A percentile compares a stretch with the other conserved stretches of the same genome.
Evolutionary conservation across 1,140 invertebrate species (phyloP).

Genomic region (Zaprionus gabonicus): DNA sequence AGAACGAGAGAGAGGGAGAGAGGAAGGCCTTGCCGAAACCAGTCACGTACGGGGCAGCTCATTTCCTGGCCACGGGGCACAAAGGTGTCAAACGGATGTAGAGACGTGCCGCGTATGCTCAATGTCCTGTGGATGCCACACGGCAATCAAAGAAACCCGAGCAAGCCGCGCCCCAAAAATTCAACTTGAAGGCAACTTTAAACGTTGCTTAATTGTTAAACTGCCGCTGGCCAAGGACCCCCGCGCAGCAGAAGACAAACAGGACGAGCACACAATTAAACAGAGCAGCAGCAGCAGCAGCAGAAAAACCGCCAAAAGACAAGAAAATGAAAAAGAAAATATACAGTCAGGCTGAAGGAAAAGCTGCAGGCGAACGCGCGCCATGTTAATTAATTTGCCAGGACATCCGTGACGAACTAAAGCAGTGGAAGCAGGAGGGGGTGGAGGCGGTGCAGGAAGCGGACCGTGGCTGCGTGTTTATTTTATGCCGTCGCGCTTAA

Average conservation of each 20-base stretch:
- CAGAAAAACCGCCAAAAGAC: slow-evolving; percentile 43
- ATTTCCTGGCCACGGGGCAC: slow-evolving; percentile 73
- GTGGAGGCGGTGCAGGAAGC: slow-evolving; percentile 12
- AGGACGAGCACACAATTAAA: slow-evolving; percentile 61
- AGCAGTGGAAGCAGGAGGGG: background rate
- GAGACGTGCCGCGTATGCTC: slow-evolving; percentile 75
- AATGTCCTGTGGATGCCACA: slow-evolving; percentile 55
- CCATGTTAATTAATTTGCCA: slow-evolving; percentile 82
- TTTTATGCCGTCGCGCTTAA: slow-evolving; percentile 82
- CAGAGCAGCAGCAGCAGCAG: background rate
- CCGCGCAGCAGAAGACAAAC: background rate
- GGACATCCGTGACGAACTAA: slow-evolving; percentile 63
- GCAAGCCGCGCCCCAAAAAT: slow-evolving; percentile 50
- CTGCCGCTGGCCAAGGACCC: slow-evolving; percentile 51
- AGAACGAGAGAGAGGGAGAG: slow-evolving; percentile 5
- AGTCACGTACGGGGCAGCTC: slow-evolving; percentile 79
- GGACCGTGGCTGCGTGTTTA: slow-evolving; percentile 61
- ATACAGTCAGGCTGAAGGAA: slow-evolving; percentile 24
- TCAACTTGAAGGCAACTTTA: slow-evolving; percentile 60
- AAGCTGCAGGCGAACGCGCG: slow-evolving; percentile 45
- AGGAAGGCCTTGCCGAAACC: slow-evolving; percentile 46
- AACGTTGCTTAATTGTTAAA: slow-evolving; percentile 81
- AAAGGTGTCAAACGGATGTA: slow-evolving; percentile 81
- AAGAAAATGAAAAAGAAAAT: slow-evolving; percentile 34
- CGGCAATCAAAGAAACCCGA: slow-evolving; percentile 52